Evolutionary conservation across 2,888 invertebrate species (phyloP), one percentile per base, ranked within the genome.

Genomic region (Plusia festucae): DNA sequence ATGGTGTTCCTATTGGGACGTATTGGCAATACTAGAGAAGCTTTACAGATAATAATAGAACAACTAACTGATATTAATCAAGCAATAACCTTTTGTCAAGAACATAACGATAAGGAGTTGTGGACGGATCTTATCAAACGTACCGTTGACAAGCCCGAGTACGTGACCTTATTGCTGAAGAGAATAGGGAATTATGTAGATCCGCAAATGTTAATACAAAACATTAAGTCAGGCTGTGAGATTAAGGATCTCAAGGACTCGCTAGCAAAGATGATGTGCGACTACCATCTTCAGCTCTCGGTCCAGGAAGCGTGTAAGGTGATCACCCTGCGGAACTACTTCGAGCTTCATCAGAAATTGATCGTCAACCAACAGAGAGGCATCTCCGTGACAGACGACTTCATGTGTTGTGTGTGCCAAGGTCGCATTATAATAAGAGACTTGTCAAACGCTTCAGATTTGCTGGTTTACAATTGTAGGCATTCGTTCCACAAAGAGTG

Each of bases 41-140:
- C 99, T 0, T 93, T 99, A 68, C 97, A 97, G 80, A 96, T 99
- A 59, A 99, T 99, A 85, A 98, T 98, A 60, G 95, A 96, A 75
- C 95, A 98, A 88, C 93, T 99, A 54, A 96, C 97, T 78, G 98
- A 99, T 86, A 98, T 99, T 85, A 97, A 98, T 83, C 97, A 98
- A 93, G 99, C 99, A 0, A 99, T 99, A 61, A 97, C 97, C 64
- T 99, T 99, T 94, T 99, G 99, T 89, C 99, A 99, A 90, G 99
- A 99, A 86, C 98, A 99, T 85, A 97, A 99, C 83, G 99, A 99
- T 89, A 96, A 96, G 27, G 99, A 99, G 86, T 92, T 99, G 22
- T 99, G 99, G 99, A 96, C 97, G 69, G 98, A 99, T 87, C 96
- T 99, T 18, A 98, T 99, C 65, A 96, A 97, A 79, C 97, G 97